Evolutionary conservation across 2,113 vertebrate genomes (phyloP).

Genomic region (Syngnathus floridae): DNA sequence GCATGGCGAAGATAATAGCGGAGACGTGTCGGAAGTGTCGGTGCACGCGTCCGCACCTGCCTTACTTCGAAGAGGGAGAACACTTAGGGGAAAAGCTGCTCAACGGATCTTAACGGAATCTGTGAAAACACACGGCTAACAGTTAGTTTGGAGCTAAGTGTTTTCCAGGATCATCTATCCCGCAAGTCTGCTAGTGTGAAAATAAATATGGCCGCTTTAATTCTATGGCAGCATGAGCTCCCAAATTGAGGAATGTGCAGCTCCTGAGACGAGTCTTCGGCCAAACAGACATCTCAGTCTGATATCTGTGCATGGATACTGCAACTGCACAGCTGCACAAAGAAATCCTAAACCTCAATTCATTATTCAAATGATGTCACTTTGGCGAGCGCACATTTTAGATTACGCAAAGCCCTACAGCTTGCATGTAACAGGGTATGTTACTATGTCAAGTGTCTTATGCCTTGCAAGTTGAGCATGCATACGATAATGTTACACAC

Average conservation of each 20-base stretch:
- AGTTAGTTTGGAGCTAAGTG: constrained; percentile 33
- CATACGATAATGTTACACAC: neutral
- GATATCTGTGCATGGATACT: constrained; percentile 37
- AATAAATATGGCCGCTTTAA: constrained; percentile 50
- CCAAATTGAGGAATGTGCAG: constrained; percentile 49
- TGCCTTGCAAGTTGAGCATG: neutral
- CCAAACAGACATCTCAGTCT: constrained; percentile 42
- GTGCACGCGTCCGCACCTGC: constrained; percentile 51
- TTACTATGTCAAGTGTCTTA: neutral
- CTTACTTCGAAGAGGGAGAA: constrained; percentile 33
- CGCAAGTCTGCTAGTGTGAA: constrained; percentile 39
- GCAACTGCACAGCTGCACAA: constrained; percentile 57
- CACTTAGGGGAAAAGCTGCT: constrained; percentile 42
- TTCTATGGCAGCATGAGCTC: constrained; percentile 50
- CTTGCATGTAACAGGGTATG: too few relatives aligned
- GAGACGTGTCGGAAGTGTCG: constrained; percentile 35
- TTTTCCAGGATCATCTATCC: constrained; percentile 43
- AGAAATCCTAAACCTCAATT: constrained; percentile 53
- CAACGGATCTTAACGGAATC: constrained; percentile 19
- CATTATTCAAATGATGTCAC: constrained; percentile 54
- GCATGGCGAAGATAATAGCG: constrained; percentile 51
- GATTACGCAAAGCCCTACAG: constrained; percentile 29
- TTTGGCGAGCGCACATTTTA: constrained; percentile 19
- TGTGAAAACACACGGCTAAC: constrained; percentile 31
- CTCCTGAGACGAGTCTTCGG: constrained; percentile 34